A percentile compares a stretch with the other conserved stretches of the same genome.
Evolutionary conservation across 2,113 vertebrate genomes (phyloP).

Genomic region (Pipa parva): DNA sequence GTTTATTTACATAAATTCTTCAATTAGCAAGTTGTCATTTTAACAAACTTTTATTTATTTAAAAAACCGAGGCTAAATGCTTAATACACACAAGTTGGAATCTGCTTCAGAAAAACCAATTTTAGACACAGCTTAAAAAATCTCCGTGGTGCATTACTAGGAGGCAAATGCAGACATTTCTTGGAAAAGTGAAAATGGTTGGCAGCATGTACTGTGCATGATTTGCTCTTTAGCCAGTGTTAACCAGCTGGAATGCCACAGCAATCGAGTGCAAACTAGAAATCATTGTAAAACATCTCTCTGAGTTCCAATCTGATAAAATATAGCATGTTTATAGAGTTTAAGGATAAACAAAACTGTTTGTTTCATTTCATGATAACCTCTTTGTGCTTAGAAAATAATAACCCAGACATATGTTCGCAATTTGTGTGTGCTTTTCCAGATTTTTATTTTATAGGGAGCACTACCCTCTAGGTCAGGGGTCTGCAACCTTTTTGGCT

Average conservation of each 20-base stretch:
- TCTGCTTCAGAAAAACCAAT: constrained; percentile 3
- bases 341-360: too few species aligned
- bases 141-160: neutral
- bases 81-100: constrained; percentile 13
- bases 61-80: too few species aligned
- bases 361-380: too few species aligned
- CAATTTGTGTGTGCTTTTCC: too few species aligned
- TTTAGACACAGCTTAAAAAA: neutral
- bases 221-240: neutral
- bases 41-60: too few species aligned
- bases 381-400: neutral
- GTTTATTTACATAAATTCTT: too few species aligned
- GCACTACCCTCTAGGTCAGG: too few species aligned
- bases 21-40: too few species aligned
- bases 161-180: constrained; percentile 22
- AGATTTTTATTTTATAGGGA: too few species aligned
- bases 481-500: too few species aligned
- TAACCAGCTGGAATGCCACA: neutral
- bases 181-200: constrained; percentile 8
- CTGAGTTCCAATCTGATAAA: neutral
- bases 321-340: neutral
- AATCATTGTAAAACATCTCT: too few species aligned
- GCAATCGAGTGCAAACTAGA: neutral
- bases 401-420: too few species aligned
- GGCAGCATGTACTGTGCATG: constrained; percentile 15